Percentiles rank a stretch among this genome's conserved stretches.
Conservation (phyloP, 2,888 invertebrate genomes). For the Tuberolachnus salignus region DNA sequence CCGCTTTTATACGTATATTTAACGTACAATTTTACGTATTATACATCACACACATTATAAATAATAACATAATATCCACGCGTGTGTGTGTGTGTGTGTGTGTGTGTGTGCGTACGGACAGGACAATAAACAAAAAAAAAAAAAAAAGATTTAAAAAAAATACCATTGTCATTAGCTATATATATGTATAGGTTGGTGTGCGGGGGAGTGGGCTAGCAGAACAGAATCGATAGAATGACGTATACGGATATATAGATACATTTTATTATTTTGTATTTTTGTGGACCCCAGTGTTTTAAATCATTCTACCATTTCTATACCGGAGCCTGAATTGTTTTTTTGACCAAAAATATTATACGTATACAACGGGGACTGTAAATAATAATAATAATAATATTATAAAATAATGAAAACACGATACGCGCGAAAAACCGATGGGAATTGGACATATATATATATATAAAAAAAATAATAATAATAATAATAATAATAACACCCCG, state of each 20-base stretch:
- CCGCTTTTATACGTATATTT: conserved; percentile 8
- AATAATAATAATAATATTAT: conserved; percentile 43
- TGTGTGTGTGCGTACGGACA: not conserved
- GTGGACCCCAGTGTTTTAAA: conserved; percentile 47
- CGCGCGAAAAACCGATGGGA: conserved; percentile 50
- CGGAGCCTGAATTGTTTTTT: conserved; percentile 36
- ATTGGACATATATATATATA: conserved; percentile 6
- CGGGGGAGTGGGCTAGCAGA: not conserved
- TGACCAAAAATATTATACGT: conserved; percentile 13
- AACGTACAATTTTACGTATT: no score
- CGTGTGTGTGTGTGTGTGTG: not conserved
- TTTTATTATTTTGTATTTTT: conserved; percentile 42
- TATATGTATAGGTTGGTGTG: not conserved
- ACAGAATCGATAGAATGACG: conserved; percentile 39
- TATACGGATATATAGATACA: conserved; percentile 3
- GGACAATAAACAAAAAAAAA: conserved; percentile 22
- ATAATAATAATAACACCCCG: conserved; percentile 31
- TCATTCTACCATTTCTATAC: conserved; percentile 39
- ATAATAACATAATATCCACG: not conserved
- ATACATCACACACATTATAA: not conserved
- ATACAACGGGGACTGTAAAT: conserved; percentile 42
- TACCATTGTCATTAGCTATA: conserved; percentile 27
- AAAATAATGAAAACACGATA: conserved; percentile 33
- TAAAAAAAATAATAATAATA: no score
- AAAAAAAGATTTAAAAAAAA: not conserved